Evolutionary conservation across 2,113 vertebrate species (phyloP).

Genomic region (Acanthisitta chloris): DNA sequence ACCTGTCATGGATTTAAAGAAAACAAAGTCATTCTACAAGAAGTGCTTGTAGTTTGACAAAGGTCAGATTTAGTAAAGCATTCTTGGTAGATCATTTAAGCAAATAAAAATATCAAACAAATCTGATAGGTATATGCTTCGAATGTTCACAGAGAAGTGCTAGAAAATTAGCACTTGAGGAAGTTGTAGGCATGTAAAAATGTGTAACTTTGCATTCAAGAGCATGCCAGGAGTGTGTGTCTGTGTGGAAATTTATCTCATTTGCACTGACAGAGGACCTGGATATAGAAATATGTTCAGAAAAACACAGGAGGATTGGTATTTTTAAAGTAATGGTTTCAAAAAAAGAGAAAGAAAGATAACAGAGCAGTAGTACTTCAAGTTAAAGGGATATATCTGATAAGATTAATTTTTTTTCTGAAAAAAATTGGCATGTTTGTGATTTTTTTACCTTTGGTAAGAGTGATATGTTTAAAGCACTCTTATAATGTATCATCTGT

Average conservation of each 20-base stretch:
- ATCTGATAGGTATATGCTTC: background rate
- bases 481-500: background rate
- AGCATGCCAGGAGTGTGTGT: background rate
- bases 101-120: background rate
- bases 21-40: background rate
- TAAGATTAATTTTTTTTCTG: background rate
- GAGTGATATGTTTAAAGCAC: background rate
- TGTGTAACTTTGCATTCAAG: background rate
- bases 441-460: background rate
- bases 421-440: background rate
- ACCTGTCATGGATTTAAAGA: background rate
- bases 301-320: fast-evolving
- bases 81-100: background rate
- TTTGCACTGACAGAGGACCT: background rate
- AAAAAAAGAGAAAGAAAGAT: background rate
- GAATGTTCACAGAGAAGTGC: background rate
- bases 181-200: background rate
- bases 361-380: background rate
- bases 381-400: background rate
- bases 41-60: background rate
- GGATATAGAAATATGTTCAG: background rate
- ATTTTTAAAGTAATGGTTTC: background rate
- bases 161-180: background rate
- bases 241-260: background rate
- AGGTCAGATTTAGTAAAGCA: background rate